Evolutionary conservation across 2,113 vertebrate species (phyloP).

Genomic region (Otolemur garnettii): DNA sequence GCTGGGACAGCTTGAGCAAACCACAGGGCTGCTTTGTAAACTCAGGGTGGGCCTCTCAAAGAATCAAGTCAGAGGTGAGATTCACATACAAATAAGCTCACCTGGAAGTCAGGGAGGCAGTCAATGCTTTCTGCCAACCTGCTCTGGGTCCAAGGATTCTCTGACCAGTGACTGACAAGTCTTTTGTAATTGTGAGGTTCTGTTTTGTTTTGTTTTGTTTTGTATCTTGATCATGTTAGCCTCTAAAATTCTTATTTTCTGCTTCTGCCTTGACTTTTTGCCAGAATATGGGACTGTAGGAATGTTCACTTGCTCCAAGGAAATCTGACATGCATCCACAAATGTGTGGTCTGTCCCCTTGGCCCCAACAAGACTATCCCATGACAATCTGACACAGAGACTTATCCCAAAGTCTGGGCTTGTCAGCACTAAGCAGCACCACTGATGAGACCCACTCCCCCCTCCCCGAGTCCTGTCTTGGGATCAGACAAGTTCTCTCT

Average conservation of each 20-base stretch:
- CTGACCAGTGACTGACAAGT: too few relatives aligned
- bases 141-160: neutral
- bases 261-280: neutral
- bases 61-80: neutral
- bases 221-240: neutral
- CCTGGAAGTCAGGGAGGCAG: neutral
- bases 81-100: neutral
- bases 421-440: neutral
- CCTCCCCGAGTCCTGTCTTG: neutral
- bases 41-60: neutral
- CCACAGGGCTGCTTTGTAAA: neutral
- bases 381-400: fast-evolving
- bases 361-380: neutral
- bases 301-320: neutral
- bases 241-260: neutral
- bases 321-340: neutral
- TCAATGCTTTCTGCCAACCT: fast-evolving
- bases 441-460: neutral
- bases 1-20: neutral
- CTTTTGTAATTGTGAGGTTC: neutral
- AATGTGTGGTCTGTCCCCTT: neutral
- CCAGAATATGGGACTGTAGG: neutral
- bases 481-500: neutral
- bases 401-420: neutral
- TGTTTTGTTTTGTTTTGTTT: neutral